phyloP scores from a whole-genome alignment of 2,113 vertebrate genomes.

The Ameiurus melas region DNA sequence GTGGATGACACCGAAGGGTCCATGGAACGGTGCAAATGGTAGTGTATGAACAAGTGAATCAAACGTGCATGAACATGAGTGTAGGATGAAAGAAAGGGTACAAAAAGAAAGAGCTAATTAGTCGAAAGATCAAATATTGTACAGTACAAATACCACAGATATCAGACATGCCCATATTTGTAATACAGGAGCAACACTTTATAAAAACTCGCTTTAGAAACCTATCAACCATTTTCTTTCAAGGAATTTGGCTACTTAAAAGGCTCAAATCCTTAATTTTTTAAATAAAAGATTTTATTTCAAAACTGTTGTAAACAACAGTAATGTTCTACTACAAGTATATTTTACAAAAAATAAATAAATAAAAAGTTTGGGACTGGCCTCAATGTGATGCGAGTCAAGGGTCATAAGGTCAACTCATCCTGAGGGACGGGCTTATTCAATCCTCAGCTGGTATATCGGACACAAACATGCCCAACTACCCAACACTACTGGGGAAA shows the following conservation, averaged over 20 bases:
- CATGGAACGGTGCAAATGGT: not conserved
- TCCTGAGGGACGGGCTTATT: not conserved
- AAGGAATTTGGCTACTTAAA: not conserved
- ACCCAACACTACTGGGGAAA: not conserved
- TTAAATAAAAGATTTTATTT: not conserved
- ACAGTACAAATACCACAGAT: not conserved
- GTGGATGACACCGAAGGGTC: slow-evolving; percentile 45
- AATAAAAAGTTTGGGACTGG: not conserved
- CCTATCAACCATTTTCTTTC: not conserved
- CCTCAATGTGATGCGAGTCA: not conserved
- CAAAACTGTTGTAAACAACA: not conserved
- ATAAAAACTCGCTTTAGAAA: not conserved
- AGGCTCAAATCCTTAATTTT: not conserved
- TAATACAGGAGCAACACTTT: not conserved
- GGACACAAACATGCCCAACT: not conserved
- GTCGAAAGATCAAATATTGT: slow-evolving; percentile 76
- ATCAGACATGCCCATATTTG: not conserved
- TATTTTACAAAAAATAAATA: not conserved
- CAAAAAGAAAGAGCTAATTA: slow-evolving; percentile 94
- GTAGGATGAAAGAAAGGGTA: slow-evolving; percentile 83
- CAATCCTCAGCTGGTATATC: not conserved
- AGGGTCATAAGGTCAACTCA: not conserved
- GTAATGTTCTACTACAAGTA: not conserved
- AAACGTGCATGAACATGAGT: slow-evolving; percentile 63
- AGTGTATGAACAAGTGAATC: slow-evolving; percentile 55